phyloP scores from a whole-genome alignment of 2,113 vertebrate species.

The Ammodytes dubius region DNA sequence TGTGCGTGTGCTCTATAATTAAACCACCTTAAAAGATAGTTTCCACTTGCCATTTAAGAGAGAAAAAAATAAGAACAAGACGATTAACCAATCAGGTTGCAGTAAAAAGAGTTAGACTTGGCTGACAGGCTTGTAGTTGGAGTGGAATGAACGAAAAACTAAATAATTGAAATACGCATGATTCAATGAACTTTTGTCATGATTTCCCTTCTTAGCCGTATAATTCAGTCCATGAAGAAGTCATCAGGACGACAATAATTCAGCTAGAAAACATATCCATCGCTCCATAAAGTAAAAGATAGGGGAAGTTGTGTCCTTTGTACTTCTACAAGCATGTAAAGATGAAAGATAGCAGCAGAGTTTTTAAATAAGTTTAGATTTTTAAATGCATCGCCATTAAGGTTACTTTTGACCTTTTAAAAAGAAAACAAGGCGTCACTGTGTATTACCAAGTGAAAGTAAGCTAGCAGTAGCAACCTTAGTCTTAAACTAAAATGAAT shows the following conservation, averaged over 20 bases:
- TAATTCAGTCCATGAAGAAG: conserved; percentile 29
- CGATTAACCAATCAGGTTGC: too few species aligned
- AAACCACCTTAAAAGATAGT: too few species aligned
- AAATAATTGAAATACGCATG: too few species aligned
- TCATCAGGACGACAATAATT: conserved; percentile 29
- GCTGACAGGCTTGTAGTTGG: too few species aligned
- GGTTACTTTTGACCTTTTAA: not conserved
- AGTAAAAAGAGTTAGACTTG: too few species aligned
- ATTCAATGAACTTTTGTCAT: too few species aligned
- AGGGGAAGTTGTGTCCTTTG: not conserved
- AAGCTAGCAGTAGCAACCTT: not conserved
- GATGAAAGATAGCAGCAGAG: not conserved
- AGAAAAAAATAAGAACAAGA: too few species aligned
- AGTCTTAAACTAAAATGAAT: not conserved
- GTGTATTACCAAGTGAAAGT: not conserved
- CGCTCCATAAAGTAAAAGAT: conserved; percentile 10
- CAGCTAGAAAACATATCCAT: conserved; percentile 4
- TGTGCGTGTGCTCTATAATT: too few species aligned
- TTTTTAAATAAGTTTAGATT: conserved; percentile 1
- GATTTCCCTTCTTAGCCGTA: too few species aligned
- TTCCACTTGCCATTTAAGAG: too few species aligned
- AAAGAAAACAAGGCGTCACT: conserved; percentile 17
- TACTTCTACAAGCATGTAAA: not conserved
- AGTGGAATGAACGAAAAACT: too few species aligned
- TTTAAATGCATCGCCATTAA: conserved; percentile 7